Evolutionary conservation across 1,140 invertebrate species (phyloP), one percentile per base, ranked within the genome.

Genomic region (Drosophila cardini): DNA sequence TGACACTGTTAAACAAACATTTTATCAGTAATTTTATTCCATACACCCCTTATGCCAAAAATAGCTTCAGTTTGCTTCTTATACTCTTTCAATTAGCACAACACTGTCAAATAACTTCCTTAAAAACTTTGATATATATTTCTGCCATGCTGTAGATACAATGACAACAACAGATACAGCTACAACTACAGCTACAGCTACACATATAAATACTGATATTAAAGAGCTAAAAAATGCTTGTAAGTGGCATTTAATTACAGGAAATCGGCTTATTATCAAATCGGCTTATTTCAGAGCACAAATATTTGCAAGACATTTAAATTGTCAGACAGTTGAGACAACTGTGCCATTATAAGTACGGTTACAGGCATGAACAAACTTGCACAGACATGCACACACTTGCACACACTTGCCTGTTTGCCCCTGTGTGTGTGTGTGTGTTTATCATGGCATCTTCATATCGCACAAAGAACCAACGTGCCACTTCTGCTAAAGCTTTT

Each of bases 201-300:
- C 53, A 50, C 15, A 43, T 38, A 43, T 16, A 38, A 7, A 60
- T 40, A 48, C 38, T 34, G 10, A 46, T 56, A 46, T 13, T 34
- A n/a, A 36, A 0, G 15, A 18, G 48, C 18, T 62, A 43, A 1
- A 8, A 48, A 46, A 40, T 53, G 21, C 30, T 34, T 60, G 26
- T 60, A 75, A 85, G 69, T 80, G 68, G 21, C 11, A 52, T 78
- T 78, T 81, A 81, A 84, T 84, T 67, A 74, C 67, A 68, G 81
- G 69, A 80, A 85, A 73, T 85, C 70, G 58, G 43, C 46, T 80
- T 80, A 79, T 60, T 67, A 42, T 46, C 61, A 75, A 79, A 80
- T 67, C 78, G 40, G 67, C 72, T 69, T 80, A 69, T 48, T 60
- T 60, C 52, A 58, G 58, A 78, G 65, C 56, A 52, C 46, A 72